Evolutionary conservation across 2,113 vertebrate genomes (phyloP).

Genomic region (Vanacampus margaritifer): DNA sequence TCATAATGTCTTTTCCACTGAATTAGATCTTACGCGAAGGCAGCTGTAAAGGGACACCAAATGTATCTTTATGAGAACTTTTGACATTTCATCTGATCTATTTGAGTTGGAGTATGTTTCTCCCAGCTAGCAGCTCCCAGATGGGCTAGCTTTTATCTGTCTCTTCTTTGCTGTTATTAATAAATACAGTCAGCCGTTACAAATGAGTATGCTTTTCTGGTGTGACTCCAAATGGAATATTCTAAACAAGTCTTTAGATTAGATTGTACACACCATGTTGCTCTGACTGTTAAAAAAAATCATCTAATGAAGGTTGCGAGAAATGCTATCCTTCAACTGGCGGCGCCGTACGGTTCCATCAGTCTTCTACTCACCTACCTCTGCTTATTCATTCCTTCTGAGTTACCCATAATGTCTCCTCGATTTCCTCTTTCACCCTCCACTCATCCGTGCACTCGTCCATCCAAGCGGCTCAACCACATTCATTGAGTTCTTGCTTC

Average conservation of each 20-base stretch:
- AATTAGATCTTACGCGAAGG: not conserved
- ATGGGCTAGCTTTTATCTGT: too few species aligned
- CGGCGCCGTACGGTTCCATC: slow-evolving; percentile 9
- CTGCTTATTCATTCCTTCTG: slow-evolving; percentile 27
- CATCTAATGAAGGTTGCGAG: slow-evolving; percentile 8
- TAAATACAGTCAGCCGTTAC: too few species aligned
- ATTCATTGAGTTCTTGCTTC: slow-evolving; percentile 20
- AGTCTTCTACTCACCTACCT: slow-evolving; percentile 20
- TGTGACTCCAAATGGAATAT: not conserved
- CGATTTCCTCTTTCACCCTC: slow-evolving; percentile 41
- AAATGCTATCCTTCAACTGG: slow-evolving; percentile 25
- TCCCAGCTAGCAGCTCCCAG: too few species aligned
- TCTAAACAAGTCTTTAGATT: not conserved
- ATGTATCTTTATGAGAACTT: not conserved
- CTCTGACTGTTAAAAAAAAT: slow-evolving; percentile 16
- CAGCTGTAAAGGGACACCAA: not conserved
- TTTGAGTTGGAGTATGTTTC: not conserved
- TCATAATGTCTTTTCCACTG: not conserved
- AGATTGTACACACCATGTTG: not conserved
- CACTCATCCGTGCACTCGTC: slow-evolving; percentile 17
- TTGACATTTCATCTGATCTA: not conserved
- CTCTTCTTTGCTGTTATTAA: too few species aligned
- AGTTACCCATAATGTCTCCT: slow-evolving; percentile 27
- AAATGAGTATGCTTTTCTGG: too few species aligned
- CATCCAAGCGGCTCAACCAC: slow-evolving; percentile 17